Evolutionary conservation across 2,113 vertebrate species (phyloP), one percentile per base, ranked within the genome.

Genomic region (Xiphophorus maculatus): DNA sequence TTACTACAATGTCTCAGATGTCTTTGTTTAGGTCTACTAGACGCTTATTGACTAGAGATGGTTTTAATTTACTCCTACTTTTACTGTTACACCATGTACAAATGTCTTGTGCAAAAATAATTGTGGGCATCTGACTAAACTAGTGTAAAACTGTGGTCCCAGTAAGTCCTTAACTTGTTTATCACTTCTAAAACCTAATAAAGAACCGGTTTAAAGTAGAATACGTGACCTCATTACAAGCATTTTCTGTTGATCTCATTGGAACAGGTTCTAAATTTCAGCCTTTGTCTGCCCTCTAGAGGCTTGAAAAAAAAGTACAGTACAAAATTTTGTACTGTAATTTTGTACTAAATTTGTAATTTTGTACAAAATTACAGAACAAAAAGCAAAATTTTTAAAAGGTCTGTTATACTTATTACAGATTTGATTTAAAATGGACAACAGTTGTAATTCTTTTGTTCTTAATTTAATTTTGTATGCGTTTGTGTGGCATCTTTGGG

Each of bases 281-380:
- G 81, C 54, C 77, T 69, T 44, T 35, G 32, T 5, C 74, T 89
- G 85, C 87, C 86, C 87, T 69, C 91, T 92, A 61, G 76, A 81
- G 92, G 90, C 10, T 0, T 0, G 15, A 13, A 0, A 66, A 8
- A 44, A 22, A 0, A 68, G n/a, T 19, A 65, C 83, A 83, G 7
- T 7, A 63, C 74, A 42, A 2, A 30, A 30, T 30, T 30, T 30
- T 30, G 29, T 30, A 3, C 29, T 30, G 29, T 30, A 2, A 30
- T 30, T 2, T 29, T 29, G 29, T 29, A 29, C 29, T 29, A 29
- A 29, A 29, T n/a, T n/a, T n/a, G n/a, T n/a, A n/a, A n/a, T n/a
- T 30, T 30, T 30, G 29, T 30, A 30, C 29, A 30, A 30, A 30
- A 30, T 30, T 30, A 30, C 29, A 30, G 29, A 3, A 30, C 29